Evolutionary conservation across 2,113 vertebrate genomes (phyloP).

Genomic region (Ranitomeya variabilis): DNA sequence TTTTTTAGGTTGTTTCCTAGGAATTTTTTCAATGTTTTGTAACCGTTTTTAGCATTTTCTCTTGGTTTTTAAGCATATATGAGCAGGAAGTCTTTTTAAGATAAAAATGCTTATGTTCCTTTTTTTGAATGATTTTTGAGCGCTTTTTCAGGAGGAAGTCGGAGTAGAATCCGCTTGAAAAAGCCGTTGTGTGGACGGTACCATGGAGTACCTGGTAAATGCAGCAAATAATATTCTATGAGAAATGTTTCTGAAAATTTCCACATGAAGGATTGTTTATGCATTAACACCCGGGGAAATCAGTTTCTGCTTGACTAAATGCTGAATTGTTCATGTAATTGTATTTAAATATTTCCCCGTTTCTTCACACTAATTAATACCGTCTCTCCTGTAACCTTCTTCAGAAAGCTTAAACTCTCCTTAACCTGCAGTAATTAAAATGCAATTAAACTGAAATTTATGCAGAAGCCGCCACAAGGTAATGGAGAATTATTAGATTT

Average conservation of each 20-base stretch:
- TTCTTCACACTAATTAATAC: slow-evolving; percentile 50
- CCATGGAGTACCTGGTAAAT: background rate
- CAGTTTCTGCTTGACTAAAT: background rate
- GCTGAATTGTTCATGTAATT: slow-evolving; percentile 33
- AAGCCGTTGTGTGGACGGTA: too few relatives aligned
- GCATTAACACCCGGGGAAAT: background rate
- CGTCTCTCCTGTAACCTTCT: slow-evolving; percentile 30
- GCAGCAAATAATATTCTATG: background rate
- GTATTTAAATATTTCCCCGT: slow-evolving; percentile 39
- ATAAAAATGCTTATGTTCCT: too few relatives aligned
- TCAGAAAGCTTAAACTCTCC: slow-evolving; percentile 39
- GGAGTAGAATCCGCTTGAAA: too few relatives aligned
- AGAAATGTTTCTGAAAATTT: background rate
- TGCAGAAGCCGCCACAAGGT: slow-evolving; percentile 37
- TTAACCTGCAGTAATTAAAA: slow-evolving; percentile 58
- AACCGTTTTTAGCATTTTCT: too few relatives aligned
- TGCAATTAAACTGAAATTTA: slow-evolving; percentile 50
- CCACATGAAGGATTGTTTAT: background rate
- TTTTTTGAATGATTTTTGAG: too few relatives aligned
- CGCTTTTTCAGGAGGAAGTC: too few relatives aligned
- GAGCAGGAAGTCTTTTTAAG: too few relatives aligned
- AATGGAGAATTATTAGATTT: background rate
- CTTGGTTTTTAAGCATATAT: too few relatives aligned
- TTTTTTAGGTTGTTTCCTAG: too few relatives aligned
- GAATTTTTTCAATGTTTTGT: too few relatives aligned